These are phyloP conservation scores for Macaca fascicularis DNA, from an alignment of 2,113 vertebrate species.

Conservation along the genomic window DNA sequence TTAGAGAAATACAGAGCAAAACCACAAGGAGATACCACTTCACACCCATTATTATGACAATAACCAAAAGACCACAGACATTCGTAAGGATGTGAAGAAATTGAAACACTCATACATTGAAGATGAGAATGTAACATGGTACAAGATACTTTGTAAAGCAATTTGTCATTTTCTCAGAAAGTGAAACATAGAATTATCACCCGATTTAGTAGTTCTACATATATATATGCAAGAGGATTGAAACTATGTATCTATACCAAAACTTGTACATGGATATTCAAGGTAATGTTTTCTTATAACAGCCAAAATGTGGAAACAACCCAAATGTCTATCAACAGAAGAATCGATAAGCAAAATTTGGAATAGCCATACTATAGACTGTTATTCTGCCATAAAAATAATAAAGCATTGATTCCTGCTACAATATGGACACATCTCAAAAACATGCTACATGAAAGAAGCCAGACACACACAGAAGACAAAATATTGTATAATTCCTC, in stretches of 20 bases:
- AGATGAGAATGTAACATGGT: no score
- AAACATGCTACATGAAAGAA: neutral
- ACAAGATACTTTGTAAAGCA: neutral
- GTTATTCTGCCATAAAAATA: neutral
- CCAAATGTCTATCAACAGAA: neutral
- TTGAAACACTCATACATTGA: accelerated
- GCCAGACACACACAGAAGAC: neutral
- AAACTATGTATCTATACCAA: neutral
- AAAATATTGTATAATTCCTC: accelerated
- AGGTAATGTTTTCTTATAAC: accelerated
- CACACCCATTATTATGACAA: neutral
- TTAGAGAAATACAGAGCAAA: neutral
- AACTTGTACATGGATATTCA: neutral
- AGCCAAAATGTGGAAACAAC: neutral
- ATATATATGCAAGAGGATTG: neutral
- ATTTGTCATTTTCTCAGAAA: neutral
- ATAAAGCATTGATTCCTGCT: neutral
- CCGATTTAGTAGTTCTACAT: neutral
- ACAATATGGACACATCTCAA: neutral
- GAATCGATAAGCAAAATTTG: neutral
- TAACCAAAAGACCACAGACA: neutral
- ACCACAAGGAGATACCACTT: neutral
- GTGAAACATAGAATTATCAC: neutral
- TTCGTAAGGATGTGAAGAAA: neutral
- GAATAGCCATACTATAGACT: no score